Base-by-base conservation (phyloP, 2,797 vertebrate genomes). In the Cuculus canorus region DNA sequence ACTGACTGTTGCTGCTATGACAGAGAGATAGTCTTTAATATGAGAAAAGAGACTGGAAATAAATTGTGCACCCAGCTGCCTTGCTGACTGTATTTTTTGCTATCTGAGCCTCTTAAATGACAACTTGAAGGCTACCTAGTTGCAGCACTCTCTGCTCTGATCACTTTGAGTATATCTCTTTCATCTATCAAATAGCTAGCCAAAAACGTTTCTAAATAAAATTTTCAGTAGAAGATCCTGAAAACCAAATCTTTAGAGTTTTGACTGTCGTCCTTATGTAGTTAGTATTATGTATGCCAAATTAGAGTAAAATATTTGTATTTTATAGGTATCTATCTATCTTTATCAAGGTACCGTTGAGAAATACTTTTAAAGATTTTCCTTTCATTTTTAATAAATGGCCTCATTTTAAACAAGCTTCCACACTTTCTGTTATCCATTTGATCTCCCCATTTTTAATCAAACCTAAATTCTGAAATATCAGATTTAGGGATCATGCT, bases 1-100 rank as follows among this genome's bases (percentile, higher is more conserved):
- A 95, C 95, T 77, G 86, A 93, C 90, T 75, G 60, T 32, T 70
- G 77, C 73, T 88, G 70, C 56, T 92, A 17, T 73, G 80, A 83
- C 87, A 94, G 61, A 83, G 65, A 52, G 90, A 66, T 52, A 52
- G 66, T 56, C 73, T 91, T 92, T 84, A 82, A 93, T 76, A 76
- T 25, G 43, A 84, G 87, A 90, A 91, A 90, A 82, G 66, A 60
- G 63, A 30, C 63, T 90, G 59, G 48, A 76, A 92, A 90, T 82
- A 88, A 92, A 70, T 32, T 60, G 71, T 83, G 56, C 60, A 92
- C 79, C 48, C 66, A 79, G 54, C 75, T 91, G 80, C 66, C 60
- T 96, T 61, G 54, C 80, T 84, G 56, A 41, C 43, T 94, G 18
- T 70, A 33, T 39, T 45, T 82, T 82, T 90, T 93, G 25, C 39